Percentiles rank a stretch among this genome's conserved stretches.
Conservation (phyloP, 2,797 vertebrate species). For the Poeciliopsis turneri region DNA sequence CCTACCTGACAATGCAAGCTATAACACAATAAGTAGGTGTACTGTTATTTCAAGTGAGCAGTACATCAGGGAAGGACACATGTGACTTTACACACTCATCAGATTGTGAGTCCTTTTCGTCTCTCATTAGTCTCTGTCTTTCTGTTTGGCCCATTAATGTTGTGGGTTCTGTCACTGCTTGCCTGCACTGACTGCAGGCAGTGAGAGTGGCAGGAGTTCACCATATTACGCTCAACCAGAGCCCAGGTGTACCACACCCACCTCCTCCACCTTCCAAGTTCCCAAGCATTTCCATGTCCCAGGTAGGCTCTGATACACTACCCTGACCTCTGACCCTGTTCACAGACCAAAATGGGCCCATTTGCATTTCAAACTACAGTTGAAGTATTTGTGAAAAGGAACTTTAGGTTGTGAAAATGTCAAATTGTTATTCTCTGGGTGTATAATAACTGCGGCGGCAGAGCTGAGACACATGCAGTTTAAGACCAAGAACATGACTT, state of each 20-base stretch:
- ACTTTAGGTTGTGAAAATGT: not conserved
- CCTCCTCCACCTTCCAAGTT: constrained; percentile 84
- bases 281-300: constrained; percentile 98
- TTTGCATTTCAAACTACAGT: not conserved
- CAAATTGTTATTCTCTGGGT: not conserved
- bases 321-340: constrained; percentile 19
- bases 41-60: not conserved
- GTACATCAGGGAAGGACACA: not conserved
- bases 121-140: constrained; percentile 36
- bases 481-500: too few relatives aligned
- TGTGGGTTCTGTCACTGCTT: constrained; percentile 73
- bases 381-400: not conserved
- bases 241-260: constrained; percentile 89
- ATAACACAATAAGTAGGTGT: constrained; percentile 12
- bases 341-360: constrained; percentile 29
- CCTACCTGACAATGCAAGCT: not conserved
- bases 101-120: constrained; percentile 26
- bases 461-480: too few relatives aligned
- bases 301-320: constrained; percentile 83
- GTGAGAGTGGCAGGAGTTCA: constrained; percentile 94
- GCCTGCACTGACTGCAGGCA: constrained; percentile 83
- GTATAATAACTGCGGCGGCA: too few relatives aligned
- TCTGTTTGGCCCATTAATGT: constrained; percentile 53
- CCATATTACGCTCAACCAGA: constrained; percentile 95
- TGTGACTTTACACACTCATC: not conserved